Conservation (phyloP, 2,888 invertebrate species). For the Oscheius sp. region DNA sequence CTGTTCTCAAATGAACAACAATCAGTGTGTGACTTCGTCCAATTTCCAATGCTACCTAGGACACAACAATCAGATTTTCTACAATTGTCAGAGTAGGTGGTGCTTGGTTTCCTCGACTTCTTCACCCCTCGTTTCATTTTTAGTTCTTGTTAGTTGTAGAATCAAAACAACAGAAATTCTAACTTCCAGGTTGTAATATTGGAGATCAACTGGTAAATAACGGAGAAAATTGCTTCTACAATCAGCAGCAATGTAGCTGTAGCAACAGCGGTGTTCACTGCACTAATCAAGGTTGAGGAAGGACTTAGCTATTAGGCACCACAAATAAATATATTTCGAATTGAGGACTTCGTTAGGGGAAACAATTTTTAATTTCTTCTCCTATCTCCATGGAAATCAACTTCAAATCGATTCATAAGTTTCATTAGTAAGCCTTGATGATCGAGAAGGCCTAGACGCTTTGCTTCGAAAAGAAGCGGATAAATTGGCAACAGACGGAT, state of each 20-base stretch:
- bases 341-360: no score
- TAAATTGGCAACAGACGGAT: no score
- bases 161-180: neutral
- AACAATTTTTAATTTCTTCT: no score
- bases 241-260: neutral
- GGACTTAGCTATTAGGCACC: no score
- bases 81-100: slow-evolving; percentile 1
- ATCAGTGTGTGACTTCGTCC: neutral
- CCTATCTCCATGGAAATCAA: no score
- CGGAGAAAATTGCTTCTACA: neutral
- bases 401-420: no score
- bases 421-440: no score
- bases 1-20: no score
- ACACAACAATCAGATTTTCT: neutral
- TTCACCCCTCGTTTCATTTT: neutral
- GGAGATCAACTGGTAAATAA: neutral
- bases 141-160: neutral
- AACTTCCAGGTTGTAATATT: neutral
- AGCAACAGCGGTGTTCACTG: neutral
- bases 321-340: no score
- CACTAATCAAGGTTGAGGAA: no score
- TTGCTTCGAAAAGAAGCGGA: no score
- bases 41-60: neutral
- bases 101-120: neutral
- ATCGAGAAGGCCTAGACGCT: no score